A percentile compares a stretch with the other conserved stretches of the same genome.
Conservation (phyloP, 2,888 invertebrate species). For the Himalopsyche anomala region DNA sequence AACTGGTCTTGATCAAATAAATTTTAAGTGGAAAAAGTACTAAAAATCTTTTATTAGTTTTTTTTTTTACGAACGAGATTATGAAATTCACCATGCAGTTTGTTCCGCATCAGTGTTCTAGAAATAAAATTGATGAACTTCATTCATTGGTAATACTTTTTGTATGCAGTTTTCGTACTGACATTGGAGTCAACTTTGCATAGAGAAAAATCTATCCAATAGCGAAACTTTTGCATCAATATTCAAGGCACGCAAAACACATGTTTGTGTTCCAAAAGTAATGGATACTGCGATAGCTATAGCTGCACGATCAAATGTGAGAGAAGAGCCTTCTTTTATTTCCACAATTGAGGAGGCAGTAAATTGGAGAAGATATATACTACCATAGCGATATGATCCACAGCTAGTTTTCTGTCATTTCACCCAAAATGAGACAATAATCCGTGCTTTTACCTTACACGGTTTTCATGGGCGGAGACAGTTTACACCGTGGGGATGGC, state of each 20-base stretch:
- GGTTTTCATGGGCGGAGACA: neutral
- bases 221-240: neutral
- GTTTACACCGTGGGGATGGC: neutral
- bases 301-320: conserved; percentile 5
- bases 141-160: no score
- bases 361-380: conserved; percentile 25
- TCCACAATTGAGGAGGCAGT: conserved; percentile 27
- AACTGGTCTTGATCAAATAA: no score
- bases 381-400: conserved; percentile 17
- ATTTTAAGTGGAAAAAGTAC: no score
- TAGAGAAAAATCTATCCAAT: neutral
- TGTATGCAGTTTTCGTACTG: no score
- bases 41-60: no score
- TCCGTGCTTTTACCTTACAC: conserved; percentile 26
- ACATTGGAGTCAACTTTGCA: neutral
- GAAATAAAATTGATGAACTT: no score
- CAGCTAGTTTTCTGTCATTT: neutral
- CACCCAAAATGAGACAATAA: conserved; percentile 25
- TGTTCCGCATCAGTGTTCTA: no score
- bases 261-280: conserved; percentile 27
- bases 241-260: conserved; percentile 18
- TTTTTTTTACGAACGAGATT: no score
- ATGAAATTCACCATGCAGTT: no score
- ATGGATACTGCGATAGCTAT: neutral
- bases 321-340: conserved; percentile 13